Conservation (phyloP, 2,888 invertebrate genomes). For the Hypsopygia costalis region DNA sequence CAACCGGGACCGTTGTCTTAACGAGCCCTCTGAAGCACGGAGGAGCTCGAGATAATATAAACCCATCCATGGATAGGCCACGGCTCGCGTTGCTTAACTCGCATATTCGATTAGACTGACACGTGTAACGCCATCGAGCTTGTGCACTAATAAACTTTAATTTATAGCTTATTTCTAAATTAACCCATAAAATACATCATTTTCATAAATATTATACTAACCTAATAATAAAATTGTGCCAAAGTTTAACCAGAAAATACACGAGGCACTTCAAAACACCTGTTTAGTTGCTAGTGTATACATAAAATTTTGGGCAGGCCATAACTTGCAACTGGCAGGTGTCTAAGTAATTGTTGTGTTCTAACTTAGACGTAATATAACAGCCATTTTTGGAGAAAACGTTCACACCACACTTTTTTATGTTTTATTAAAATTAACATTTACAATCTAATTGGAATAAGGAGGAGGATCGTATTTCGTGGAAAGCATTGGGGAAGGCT, state of each 20-base stretch:
- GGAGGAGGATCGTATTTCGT: no score
- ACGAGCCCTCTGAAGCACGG: no score
- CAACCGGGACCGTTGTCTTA: no score
- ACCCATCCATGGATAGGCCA: no score
- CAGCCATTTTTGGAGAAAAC: conserved; percentile 1
- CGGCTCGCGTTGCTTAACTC: no score
- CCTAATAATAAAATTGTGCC: background rate
- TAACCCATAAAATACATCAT: background rate
- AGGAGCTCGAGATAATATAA: no score
- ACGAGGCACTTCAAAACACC: conserved; percentile 5
- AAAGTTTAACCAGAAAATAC: background rate
- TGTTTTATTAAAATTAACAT: no score
- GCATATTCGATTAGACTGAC: no score
- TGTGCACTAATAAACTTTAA: no score
- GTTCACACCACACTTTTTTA: conserved; percentile 1
- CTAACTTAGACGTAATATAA: conserved; percentile 19
- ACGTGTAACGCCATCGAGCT: no score
- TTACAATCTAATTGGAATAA: no score
- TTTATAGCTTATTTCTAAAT: background rate
- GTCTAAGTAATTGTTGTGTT: conserved; percentile 1
- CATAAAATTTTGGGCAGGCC: conserved; percentile 5
- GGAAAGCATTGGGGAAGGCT: no score
- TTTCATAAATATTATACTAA: background rate
- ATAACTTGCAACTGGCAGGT: conserved; percentile 4
- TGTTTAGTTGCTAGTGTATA: conserved; percentile 4